Percentiles rank a stretch among this genome's conserved stretches.
phyloP scores from a whole-genome alignment of 2,797 vertebrate genomes.

The Podargus strigoides region DNA sequence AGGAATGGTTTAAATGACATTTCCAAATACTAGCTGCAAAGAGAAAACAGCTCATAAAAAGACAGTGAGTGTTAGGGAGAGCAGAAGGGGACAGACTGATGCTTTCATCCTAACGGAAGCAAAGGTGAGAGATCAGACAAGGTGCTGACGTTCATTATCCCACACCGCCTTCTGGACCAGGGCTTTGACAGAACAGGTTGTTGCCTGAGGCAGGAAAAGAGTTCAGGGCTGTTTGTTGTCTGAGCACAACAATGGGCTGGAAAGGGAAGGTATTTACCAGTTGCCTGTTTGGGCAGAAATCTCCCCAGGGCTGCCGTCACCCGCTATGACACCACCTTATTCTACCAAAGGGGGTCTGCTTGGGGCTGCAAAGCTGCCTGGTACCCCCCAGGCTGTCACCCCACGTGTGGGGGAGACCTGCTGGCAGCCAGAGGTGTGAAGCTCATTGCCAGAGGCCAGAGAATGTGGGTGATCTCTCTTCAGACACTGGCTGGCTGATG shows the following conservation, averaged over 20 bases:
- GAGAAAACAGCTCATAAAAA: constrained; percentile 9
- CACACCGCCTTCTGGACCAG: background rate
- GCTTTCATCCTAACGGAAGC: background rate
- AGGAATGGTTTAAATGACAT: constrained; percentile 14
- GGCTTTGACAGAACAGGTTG: constrained; percentile 1
- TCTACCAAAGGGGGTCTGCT: background rate
- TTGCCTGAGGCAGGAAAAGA: constrained; percentile 29
- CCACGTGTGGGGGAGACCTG: background rate
- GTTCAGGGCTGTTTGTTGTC: background rate
- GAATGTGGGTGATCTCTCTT: background rate
- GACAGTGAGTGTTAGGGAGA: background rate
- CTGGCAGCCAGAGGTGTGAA: background rate
- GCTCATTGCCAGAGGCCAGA: background rate
- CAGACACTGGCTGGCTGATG: background rate
- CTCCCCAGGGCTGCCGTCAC: background rate
- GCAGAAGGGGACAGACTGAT: background rate
- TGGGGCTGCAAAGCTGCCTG: background rate
- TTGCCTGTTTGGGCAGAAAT: background rate
- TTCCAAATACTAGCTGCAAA: constrained; percentile 7
- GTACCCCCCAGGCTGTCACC: background rate
- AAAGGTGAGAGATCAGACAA: constrained; percentile 1
- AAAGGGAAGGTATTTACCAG: background rate
- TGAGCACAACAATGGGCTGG: background rate
- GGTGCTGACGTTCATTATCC: background rate
- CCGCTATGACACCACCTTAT: background rate